Base-by-base conservation (phyloP, 2,888 invertebrate species). In the Heliconius ethilla region DNA sequence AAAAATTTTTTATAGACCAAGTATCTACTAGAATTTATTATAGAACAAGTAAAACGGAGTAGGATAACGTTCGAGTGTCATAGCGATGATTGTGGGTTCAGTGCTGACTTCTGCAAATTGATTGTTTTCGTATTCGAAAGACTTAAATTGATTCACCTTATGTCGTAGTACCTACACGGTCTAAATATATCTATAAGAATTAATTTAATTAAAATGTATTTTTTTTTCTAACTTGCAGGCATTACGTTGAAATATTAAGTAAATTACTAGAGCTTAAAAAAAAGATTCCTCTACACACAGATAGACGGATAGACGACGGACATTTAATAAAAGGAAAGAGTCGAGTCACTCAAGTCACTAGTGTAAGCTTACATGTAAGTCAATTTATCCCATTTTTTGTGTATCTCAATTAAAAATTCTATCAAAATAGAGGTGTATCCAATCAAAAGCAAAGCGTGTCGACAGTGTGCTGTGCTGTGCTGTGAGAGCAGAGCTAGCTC, bases 361-460 rank as follows among this genome's bases (percentile, higher is more conserved):
- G 29, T 66, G n/a, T 45, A n/a, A 62, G 59, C 66, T 40, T 67
- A 73, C 37, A 74, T 74, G 27, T 63, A 9, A 59, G 63, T 63
- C 40, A 40, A 25, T 63, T 27, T 37, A 70, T 62, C 25, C 70
- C 69, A 51, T 76, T 73, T 69, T 74, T 33, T 33, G 72, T 55
- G 29, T 37, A 45, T 73, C 74, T 70, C 75, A 80, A 76, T 78
- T 75, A 70, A 80, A 80, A 76, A 70, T 51, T 74, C 74, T 59
- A 66, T 70, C 74, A 65, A 74, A 66, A 74, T 74, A 63, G 76
- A 74, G 67, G 80, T 79, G 80, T 81, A 66, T 76, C 79, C 55
- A 81, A 82, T 82, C 77, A 77, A 70, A 81, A 80, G 77, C 80
- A 78, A 74, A 80, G 80, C 80, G 79, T 79, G 78, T 76, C 79